Evolutionary conservation across 2,888 invertebrate species (phyloP), one percentile per base, ranked within the genome.

Genomic region (Eremobia ochroleuca): DNA sequence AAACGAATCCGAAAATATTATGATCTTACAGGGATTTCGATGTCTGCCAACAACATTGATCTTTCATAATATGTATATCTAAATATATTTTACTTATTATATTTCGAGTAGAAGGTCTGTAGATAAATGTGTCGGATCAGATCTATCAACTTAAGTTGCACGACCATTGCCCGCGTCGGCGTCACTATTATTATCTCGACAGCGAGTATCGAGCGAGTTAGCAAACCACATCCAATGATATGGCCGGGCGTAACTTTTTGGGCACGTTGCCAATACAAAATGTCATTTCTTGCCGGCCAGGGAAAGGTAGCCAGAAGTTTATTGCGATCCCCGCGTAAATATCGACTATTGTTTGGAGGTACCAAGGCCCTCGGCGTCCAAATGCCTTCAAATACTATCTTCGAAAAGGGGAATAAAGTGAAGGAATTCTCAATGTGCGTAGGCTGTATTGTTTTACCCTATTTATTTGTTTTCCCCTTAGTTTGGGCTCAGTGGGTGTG

Each of bases 261-360:
- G 93, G 93, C 92, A 89, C 80, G 58, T 52, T 90, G 93, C 94
- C 93, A 93, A 93, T 84, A 88, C 87, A 83, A 82, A 85, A 82
- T 88, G 87, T 79, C 85, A 89, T 89, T 88, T 89, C 89, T 90
- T 87, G 83, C 81, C 81, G 81, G 86, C 86, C 83, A 76, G 85
- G 80, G 73, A 84, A 79, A 87, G 80, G 86, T 88, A 85, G 82
- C 81, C 80, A 84, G 79, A 83, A 87, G 76, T 88, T 83, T 79
- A 85, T 80, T 77, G 79, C 76, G 77, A 65, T 79, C 71, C 71
- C 75, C 73, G 76, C 82, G 77, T 84, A 85, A 86, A 87, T 85
- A 87, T 87, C 76, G 87, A 81, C 81, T 83, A 79, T 81, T 88
- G 81, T 86, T 83, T 65, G 67, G 55, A 76, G 76, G 71, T 64